Evolutionary conservation across 2,888 invertebrate genomes (phyloP).

Genomic region (Lordiphosa andalusiaca): DNA sequence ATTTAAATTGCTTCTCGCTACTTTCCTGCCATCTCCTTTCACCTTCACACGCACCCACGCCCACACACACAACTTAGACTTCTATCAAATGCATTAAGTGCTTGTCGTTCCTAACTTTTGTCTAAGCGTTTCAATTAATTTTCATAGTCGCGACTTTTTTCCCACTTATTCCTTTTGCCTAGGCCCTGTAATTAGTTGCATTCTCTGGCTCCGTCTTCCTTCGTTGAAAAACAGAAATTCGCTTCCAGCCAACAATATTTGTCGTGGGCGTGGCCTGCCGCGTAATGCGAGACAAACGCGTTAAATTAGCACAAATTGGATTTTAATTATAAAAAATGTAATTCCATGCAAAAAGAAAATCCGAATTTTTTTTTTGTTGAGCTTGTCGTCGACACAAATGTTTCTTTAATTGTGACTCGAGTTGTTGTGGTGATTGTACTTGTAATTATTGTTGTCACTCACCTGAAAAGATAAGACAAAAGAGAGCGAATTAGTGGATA

Average conservation of each 20-base stretch:
- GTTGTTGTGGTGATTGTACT: slow-evolving; percentile 1
- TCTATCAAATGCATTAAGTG: slow-evolving; percentile 74
- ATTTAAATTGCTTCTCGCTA: slow-evolving; percentile 77
- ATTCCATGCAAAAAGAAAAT: slow-evolving; percentile 22
- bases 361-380: neutral
- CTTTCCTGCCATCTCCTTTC: slow-evolving; percentile 22
- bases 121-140: slow-evolving; percentile 77
- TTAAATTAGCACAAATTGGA: slow-evolving; percentile 57
- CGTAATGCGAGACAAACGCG: slow-evolving; percentile 46
- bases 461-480: slow-evolving; percentile 12
- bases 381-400: slow-evolving; percentile 22
- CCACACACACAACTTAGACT: slow-evolving; percentile 44
- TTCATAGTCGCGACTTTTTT: slow-evolving; percentile 52
- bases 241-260: slow-evolving; percentile 28
- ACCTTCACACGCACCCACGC: slow-evolving; percentile 28
- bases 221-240: slow-evolving; percentile 13
- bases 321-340: slow-evolving; percentile 52
- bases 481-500: neutral
- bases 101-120: slow-evolving; percentile 70
- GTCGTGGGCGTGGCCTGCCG: slow-evolving; percentile 18
- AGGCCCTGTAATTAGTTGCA: slow-evolving; percentile 50
- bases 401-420: slow-evolving; percentile 30
- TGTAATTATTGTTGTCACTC: slow-evolving; percentile 3
- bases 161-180: slow-evolving; percentile 9
- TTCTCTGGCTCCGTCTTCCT: slow-evolving; percentile 28